Percentiles rank a stretch among this genome's conserved stretches.
Conservation (phyloP, 2,113 vertebrate species). For the Gavialis gangeticus region DNA sequence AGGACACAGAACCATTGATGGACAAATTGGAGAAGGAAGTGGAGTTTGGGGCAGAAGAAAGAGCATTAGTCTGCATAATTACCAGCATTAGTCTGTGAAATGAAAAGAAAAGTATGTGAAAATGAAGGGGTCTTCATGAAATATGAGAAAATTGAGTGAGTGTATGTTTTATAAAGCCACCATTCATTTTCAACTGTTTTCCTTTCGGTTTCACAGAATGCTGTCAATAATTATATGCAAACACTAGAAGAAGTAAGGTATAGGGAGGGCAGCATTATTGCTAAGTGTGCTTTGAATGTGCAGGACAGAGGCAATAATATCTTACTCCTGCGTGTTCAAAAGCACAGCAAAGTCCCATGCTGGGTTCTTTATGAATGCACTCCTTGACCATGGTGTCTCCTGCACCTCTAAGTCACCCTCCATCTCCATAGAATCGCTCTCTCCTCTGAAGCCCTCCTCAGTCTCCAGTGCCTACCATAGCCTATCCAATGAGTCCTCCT, state of each 20-base stretch:
- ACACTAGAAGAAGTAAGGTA: not conserved
- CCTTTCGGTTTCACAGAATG: not conserved
- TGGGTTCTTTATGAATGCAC: not conserved
- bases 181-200: not conserved
- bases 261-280: not conserved
- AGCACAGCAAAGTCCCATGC: not conserved
- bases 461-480: not conserved
- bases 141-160: not conserved
- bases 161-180: not conserved
- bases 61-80: not conserved
- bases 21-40: not conserved
- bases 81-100: not conserved
- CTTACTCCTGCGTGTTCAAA: not conserved
- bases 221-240: not conserved
- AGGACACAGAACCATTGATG: not conserved
- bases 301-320: not conserved
- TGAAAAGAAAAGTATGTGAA: not conserved
- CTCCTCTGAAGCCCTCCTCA: not conserved
- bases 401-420: too few species aligned
- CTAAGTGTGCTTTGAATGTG: not conserved
- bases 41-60: not conserved
- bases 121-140: not conserved
- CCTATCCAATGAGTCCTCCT: not conserved
- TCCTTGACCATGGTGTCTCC: not conserved
- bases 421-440: too few species aligned